Conservation (phyloP, 2,888 invertebrate genomes). For the Netelia fuscicornis region DNA sequence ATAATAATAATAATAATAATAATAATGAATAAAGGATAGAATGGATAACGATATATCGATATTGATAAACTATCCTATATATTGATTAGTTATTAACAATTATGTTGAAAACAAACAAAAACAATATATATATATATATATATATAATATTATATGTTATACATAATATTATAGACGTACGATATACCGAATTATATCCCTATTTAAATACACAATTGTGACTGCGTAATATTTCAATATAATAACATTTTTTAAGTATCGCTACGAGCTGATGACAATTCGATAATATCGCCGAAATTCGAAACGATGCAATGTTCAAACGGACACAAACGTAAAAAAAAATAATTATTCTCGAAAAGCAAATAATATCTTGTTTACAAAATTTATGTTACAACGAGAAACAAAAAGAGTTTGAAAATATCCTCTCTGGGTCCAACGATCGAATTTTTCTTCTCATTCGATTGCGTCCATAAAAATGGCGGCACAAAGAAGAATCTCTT, state of each 20-base stretch:
- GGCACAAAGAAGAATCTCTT: neutral
- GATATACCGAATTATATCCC: constrained; percentile 47
- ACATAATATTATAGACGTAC: constrained; percentile 38
- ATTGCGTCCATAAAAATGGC: constrained; percentile 15
- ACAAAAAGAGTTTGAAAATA: no score
- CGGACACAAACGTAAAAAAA: neutral
- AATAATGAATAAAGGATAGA: neutral
- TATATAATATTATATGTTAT: constrained; percentile 48
- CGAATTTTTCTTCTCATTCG: neutral
- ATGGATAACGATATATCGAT: constrained; percentile 41
- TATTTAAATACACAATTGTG: constrained; percentile 30
- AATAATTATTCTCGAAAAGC: neutral
- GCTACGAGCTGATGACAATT: constrained; percentile 14
- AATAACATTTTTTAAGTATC: constrained; percentile 38
- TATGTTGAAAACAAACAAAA: constrained; percentile 32
- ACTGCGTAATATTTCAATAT: constrained; percentile 24
- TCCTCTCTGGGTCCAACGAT: no score
- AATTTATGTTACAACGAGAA: neutral
- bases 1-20: constrained; percentile 37
- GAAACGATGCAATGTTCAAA: neutral
- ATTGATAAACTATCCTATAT: constrained; percentile 32
- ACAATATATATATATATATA: constrained; percentile 24
- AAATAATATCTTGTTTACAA: neutral
- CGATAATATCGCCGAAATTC: constrained; percentile 20
- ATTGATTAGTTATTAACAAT: constrained; percentile 55